Percentiles rank a stretch among this genome's conserved stretches.
phyloP scores from a whole-genome alignment of 2,888 invertebrate genomes.

The Hyalella azteca region DNA sequence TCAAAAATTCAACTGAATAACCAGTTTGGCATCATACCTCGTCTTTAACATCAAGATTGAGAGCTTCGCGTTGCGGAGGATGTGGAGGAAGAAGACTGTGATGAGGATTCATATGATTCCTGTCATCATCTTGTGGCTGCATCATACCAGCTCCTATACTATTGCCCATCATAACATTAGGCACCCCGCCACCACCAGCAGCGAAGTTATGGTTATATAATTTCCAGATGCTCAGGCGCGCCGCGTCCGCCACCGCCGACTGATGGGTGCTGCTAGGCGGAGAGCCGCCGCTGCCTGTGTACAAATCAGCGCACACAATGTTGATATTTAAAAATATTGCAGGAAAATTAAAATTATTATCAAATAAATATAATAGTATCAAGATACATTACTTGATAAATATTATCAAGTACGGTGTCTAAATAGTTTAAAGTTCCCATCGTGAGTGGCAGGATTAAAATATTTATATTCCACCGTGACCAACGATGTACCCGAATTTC shows the following conservation, averaged over 20 bases:
- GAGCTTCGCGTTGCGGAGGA: slow-evolving; percentile 77
- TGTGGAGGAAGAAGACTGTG: slow-evolving; percentile 60
- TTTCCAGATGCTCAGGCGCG: slow-evolving; percentile 81
- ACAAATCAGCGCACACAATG: not conserved
- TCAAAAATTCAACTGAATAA: too few species aligned
- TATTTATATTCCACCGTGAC: too few species aligned
- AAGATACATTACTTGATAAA: too few species aligned
- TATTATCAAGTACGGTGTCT: too few species aligned
- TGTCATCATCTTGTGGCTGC: slow-evolving; percentile 41
- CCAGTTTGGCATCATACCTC: slow-evolving; percentile 50
- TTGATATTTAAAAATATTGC: too few species aligned
- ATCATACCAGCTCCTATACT: slow-evolving; percentile 51
- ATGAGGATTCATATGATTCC: slow-evolving; percentile 36
- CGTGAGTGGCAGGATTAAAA: too few species aligned
- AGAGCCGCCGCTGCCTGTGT: slow-evolving; percentile 53
- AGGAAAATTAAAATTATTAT: too few species aligned
- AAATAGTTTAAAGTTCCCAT: too few species aligned
- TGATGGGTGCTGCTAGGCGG: slow-evolving; percentile 62
- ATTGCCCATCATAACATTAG: slow-evolving; percentile 43
- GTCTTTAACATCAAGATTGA: slow-evolving; percentile 72
- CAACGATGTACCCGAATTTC: too few species aligned
- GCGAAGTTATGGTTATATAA: slow-evolving; percentile 71
- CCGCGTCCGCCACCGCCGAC: slow-evolving; percentile 75
- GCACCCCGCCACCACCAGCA: slow-evolving; percentile 36
- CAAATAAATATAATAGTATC: too few species aligned